These are phyloP conservation scores for Sebastes matsubarae DNA, from an alignment of 2,797 vertebrate species.

Conservation along the genomic window DNA sequence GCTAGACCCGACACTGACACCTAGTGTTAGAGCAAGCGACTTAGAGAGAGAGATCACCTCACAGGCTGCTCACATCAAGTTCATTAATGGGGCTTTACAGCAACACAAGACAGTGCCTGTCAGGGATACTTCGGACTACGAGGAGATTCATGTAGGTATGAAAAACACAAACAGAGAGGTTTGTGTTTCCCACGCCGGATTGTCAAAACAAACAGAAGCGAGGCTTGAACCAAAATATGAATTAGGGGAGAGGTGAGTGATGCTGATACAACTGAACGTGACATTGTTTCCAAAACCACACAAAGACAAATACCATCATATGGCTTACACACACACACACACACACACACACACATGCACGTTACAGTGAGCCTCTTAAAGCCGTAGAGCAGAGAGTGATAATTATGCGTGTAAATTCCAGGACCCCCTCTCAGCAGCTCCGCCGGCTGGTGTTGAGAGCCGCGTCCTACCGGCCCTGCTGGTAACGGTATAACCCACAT, in stretches of 20 bases:
- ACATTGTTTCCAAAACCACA: slow-evolving; percentile 64
- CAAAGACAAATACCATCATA: slow-evolving; percentile 51
- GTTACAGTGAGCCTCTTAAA: slow-evolving; percentile 58
- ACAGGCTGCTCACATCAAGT: background rate
- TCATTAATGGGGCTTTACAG: slow-evolving; percentile 32
- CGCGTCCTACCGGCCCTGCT: slow-evolving; percentile 47
- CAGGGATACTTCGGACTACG: slow-evolving; percentile 32
- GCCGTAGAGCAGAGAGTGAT: slow-evolving; percentile 67
- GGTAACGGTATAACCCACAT: slow-evolving; percentile 59
- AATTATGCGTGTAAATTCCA: slow-evolving; percentile 80
- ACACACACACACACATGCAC: background rate
- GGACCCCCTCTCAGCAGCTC: slow-evolving; percentile 58
- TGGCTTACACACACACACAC: slow-evolving; percentile 8
- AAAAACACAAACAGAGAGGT: slow-evolving; percentile 57
- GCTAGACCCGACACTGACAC: slow-evolving; percentile 74
- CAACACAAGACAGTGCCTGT: slow-evolving; percentile 42
- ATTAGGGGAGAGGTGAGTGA: slow-evolving; percentile 70
- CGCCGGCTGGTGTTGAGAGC: slow-evolving; percentile 71
- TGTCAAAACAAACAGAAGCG: slow-evolving; percentile 71
- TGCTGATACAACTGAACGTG: slow-evolving; percentile 55
- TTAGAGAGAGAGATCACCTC: background rate
- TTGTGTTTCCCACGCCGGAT: slow-evolving; percentile 73
- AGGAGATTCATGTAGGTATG: slow-evolving; percentile 48
- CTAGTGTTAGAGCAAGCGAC: slow-evolving; percentile 66
- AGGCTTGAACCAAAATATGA: slow-evolving; percentile 73